Evolutionary conservation across 92 coral and sea anemone genomes (phyloP).

Genomic region (Paragorgia papillata): DNA sequence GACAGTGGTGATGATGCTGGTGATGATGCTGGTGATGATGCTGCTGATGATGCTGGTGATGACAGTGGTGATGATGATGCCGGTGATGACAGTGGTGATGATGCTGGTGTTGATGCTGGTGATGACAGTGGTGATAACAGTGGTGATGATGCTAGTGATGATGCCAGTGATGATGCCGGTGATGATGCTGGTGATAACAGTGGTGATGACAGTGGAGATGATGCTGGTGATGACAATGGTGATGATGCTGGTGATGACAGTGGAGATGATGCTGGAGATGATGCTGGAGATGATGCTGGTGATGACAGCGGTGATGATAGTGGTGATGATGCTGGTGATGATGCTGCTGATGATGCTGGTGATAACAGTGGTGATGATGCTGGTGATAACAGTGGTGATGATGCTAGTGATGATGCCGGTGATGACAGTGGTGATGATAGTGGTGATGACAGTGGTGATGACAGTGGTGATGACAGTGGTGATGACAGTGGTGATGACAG

Average conservation of each 20-base stretch:
- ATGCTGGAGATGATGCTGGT: slow-evolving; percentile 11
- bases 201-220: not conserved
- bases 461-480: not conserved
- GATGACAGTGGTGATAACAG: slow-evolving; percentile 3
- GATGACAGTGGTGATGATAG: not conserved
- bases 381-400: not conserved
- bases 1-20: slow-evolving; percentile 30
- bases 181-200: slow-evolving; percentile 2
- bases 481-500: not conserved
- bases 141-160: slow-evolving; percentile 27
- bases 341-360: too few species aligned
- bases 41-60: slow-evolving; percentile 21
- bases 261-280: slow-evolving; percentile 11
- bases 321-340: slow-evolving; percentile 7
- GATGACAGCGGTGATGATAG: not conserved
- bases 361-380: too few species aligned
- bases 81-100: slow-evolving; percentile 20
- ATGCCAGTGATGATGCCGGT: not conserved
- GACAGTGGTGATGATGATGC: slow-evolving; percentile 21
- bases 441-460: slow-evolving; percentile 17
- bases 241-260: slow-evolving; percentile 1
- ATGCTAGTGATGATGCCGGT: too few species aligned
- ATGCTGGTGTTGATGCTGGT: not conserved
- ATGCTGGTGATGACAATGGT: not conserved
- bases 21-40: slow-evolving; percentile 31